These are phyloP conservation scores for Euphysa ruthae DNA, from an alignment of 30 jellyfish, hydroid and myxozoan species.

Conservation along the genomic window DNA sequence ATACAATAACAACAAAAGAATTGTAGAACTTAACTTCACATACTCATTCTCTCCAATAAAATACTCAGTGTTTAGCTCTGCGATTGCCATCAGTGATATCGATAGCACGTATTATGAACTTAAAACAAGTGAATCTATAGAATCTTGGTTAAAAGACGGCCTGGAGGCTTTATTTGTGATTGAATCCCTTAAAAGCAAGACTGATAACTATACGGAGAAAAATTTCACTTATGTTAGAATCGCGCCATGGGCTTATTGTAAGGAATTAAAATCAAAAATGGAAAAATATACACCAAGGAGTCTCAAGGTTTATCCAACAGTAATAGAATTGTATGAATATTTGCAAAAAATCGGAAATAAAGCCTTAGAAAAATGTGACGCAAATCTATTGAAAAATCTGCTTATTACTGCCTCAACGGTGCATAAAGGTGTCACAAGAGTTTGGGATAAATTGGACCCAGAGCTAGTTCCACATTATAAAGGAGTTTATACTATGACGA, in stretches of 20 bases:
- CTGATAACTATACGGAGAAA: neutral
- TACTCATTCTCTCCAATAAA: conserved; percentile 1
- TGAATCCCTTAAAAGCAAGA: neutral
- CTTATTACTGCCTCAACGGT: too few species aligned
- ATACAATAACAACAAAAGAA: conserved; percentile 2
- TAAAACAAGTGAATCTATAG: neutral
- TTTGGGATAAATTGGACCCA: too few species aligned
- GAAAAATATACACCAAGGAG: neutral
- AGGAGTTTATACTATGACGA: too few species aligned
- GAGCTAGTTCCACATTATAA: too few species aligned
- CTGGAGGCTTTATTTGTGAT: neutral
- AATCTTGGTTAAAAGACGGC: neutral
- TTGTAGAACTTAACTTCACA: neutral
- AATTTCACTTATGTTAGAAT: neutral
- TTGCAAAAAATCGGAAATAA: too few species aligned
- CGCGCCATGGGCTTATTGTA: conserved; percentile 10
- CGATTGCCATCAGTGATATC: conserved; percentile 3
- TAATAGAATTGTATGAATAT: neutral
- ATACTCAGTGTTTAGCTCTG: conserved; percentile 14
- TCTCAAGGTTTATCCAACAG: neutral
- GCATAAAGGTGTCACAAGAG: too few species aligned
- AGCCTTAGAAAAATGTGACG: too few species aligned
- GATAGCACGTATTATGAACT: neutral
- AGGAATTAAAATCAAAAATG: neutral
- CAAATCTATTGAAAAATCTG: too few species aligned